Evolutionary conservation across 2,888 invertebrate genomes (phyloP), one percentile per base, ranked within the genome.

Genomic region (Kuschelorhynchus macadamiae): DNA sequence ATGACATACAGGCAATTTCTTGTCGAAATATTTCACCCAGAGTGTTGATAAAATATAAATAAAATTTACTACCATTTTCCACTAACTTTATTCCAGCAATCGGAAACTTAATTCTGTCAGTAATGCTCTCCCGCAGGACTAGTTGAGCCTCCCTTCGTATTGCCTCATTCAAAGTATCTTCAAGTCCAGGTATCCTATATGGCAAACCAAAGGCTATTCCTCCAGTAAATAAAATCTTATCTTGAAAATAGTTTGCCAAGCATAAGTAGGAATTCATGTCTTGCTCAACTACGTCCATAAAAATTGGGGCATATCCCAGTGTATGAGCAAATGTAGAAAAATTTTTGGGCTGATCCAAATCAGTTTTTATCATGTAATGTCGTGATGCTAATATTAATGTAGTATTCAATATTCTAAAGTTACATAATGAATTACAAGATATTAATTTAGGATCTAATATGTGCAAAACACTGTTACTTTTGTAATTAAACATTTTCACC

Each of bases 11-110:
- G 16, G 47, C 59, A 20, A 78, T 57, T 44, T 61, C 64, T 71
- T 78, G 77, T 18, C 71, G 63, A 59, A 75, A 78, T 39, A 77
- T 62, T 49, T 77, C 77, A 3, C 78, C 78, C 5, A 76, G 42
- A 44, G 52, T 71, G 57, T 76, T 78, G 9, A 67, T 52, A 20
- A 69, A 69, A 57, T 72, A 77, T 36, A 77, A 67, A 59, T 36
- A 67, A 44, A 75, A 18, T 46, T 71, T 60, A 39, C 67, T 46
- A 42, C 73, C 33, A 33, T 71, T 20, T 32, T 71, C 71, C 33
- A 73, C 12, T n/a, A 77, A 42, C 66, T 76, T 78, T 12, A 77
- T 18, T 5, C 78, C 78, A 20, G 73, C 72, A 18, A 71, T 41
- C 1, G 73, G 70, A 50, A 70, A 74, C 20, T 64, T 33, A 7